phyloP scores from a whole-genome alignment of 2,113 vertebrate species.

The Pheucticus melanocephalus region DNA sequence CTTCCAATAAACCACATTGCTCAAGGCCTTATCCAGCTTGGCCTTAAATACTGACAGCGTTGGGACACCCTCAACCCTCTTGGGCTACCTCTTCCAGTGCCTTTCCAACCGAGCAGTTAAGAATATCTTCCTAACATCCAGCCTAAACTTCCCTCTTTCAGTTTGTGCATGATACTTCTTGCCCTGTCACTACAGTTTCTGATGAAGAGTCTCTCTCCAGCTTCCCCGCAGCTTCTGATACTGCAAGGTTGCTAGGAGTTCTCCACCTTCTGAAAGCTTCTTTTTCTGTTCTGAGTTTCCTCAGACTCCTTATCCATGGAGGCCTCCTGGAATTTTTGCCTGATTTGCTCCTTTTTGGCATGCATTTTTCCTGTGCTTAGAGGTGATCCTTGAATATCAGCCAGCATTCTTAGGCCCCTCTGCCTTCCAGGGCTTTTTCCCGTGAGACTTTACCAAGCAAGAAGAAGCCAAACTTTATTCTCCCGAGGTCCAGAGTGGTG shows the following conservation, averaged over 20 bases:
- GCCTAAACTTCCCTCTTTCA: not conserved
- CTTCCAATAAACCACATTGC: too few species aligned
- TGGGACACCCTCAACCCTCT: not conserved
- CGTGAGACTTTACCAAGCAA: not conserved
- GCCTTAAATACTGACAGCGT: fast-evolving
- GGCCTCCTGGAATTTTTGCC: not conserved
- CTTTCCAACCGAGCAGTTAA: not conserved
- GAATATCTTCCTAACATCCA: not conserved
- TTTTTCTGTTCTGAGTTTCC: not conserved
- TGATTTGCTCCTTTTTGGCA: not conserved
- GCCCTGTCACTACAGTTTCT: too few species aligned
- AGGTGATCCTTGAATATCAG: not conserved
- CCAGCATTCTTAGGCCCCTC: not conserved
- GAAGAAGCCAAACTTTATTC: not conserved
- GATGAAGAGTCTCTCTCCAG: too few species aligned
- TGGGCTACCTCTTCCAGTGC: not conserved
- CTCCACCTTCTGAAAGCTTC: not conserved
- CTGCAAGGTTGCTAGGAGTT: not conserved
- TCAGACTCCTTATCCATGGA: too few species aligned
- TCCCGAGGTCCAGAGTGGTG: not conserved
- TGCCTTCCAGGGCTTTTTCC: not conserved
- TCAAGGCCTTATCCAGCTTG: not conserved
- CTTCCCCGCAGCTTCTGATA: not conserved
- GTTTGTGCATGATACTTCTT: not conserved
- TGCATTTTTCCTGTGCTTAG: not conserved